A percentile compares a stretch with the other conserved stretches of the same genome.
These are phyloP conservation scores for Sebastes steindachneri DNA, from an alignment of 2,797 vertebrate genomes.

Conservation along the genomic window DNA sequence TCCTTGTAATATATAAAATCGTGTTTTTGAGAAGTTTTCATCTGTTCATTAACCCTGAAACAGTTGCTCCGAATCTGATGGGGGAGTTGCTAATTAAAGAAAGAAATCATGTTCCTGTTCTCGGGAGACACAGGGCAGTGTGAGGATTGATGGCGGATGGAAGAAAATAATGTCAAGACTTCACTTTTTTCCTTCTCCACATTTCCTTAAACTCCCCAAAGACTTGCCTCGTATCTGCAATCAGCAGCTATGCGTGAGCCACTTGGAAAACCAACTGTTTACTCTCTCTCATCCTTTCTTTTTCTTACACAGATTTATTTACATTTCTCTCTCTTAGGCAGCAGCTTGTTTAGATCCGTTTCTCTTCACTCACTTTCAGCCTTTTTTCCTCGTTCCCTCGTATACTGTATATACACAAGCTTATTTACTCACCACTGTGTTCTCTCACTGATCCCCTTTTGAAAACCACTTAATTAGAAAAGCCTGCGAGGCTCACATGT, in stretches of 20 bases:
- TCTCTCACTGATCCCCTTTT: constrained; percentile 62
- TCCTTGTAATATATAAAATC: background rate
- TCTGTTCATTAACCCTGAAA: constrained; percentile 43
- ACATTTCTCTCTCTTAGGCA: constrained; percentile 47
- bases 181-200: constrained; percentile 2
- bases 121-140: background rate
- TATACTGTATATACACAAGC: constrained; percentile 32
- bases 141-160: background rate
- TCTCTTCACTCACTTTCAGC: constrained; percentile 26
- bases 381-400: background rate
- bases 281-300: constrained; percentile 22
- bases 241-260: constrained; percentile 22
- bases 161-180: constrained; percentile 47
- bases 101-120: constrained; percentile 14
- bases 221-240: constrained; percentile 21
- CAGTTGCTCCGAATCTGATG: constrained; percentile 3
- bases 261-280: constrained; percentile 58
- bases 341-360: constrained; percentile 61
- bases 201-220: constrained; percentile 30
- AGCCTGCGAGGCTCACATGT: constrained; percentile 45
- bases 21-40: background rate
- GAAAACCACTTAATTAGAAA: constrained; percentile 75
- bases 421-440: constrained; percentile 63
- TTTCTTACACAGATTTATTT: constrained; percentile 56
- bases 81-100: constrained; percentile 48